Percentiles rank a stretch among this genome's conserved stretches.
Evolutionary conservation across 1,140 invertebrate species (phyloP).

Genomic region (Drosophila jambulina): DNA sequence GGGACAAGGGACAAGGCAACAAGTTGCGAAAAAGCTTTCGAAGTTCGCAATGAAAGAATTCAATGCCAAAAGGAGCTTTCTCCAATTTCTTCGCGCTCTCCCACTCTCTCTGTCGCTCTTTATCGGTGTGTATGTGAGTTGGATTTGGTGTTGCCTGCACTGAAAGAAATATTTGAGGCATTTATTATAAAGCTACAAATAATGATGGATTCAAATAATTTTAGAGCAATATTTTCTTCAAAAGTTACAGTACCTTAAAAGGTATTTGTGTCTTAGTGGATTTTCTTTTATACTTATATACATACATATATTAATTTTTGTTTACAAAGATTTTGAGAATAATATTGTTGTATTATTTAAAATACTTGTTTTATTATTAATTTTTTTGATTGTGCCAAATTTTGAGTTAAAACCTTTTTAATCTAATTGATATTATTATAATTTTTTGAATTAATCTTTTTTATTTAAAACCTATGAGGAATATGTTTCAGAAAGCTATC

Average conservation of each 20-base stretch:
- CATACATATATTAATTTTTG: too few relatives aligned
- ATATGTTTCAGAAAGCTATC: too few relatives aligned
- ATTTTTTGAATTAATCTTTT: too few relatives aligned
- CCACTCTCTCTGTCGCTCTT: not conserved
- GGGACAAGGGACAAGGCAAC: conserved; percentile 59
- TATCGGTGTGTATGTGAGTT: not conserved
- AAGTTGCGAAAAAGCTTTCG: conserved; percentile 84
- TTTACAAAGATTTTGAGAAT: too few relatives aligned
- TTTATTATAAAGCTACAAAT: not conserved
- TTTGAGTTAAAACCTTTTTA: too few relatives aligned
- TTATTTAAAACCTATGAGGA: too few relatives aligned
- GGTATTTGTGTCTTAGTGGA: not conserved
- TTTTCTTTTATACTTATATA: too few relatives aligned
- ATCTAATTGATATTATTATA: too few relatives aligned
- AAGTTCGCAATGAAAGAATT: conserved; percentile 62
- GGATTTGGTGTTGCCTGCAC: not conserved
- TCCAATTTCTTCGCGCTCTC: conserved; percentile 15
- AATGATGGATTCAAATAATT: not conserved
- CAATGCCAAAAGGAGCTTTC: conserved; percentile 67
- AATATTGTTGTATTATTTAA: too few relatives aligned
- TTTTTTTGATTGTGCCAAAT: too few relatives aligned
- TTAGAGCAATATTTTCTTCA: not conserved
- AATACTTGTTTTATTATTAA: too few relatives aligned
- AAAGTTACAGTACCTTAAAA: not conserved
- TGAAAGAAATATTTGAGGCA: not conserved